Evolutionary conservation across 2,797 vertebrate genomes (phyloP), one percentile per base, ranked within the genome.

Genomic region (Leuciscus waleckii): DNA sequence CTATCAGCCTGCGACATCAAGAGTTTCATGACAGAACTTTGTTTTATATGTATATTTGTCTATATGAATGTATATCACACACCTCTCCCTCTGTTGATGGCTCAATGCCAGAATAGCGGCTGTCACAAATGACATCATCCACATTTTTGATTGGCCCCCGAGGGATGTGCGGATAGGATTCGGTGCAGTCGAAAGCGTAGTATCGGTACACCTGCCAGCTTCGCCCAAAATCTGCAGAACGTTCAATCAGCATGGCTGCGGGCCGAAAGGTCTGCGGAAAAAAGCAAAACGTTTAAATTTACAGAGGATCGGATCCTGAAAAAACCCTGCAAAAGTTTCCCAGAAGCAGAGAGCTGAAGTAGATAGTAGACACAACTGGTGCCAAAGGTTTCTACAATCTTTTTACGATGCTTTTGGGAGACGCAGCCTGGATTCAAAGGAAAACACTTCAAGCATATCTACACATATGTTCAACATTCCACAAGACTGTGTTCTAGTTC

Each of bases 51-150:
- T 14, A 13, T 65, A 29, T 51, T 5, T 74, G 43, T 84, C 21
- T 65, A 10, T 75, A n/a, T 43, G 65, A 58, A 69, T 79, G 68
- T 49, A 26, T 56, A 26, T 54, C 14, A 74, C 86, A 85, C 51
- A 98, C 98, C 96, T 99, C 98, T 95, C 98, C 98, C 89, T 99
- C 97, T 0, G 96, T 96, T 76, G 98, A 99, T 26, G 98, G 98
- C 65, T 99, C 98, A 17, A 98, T 97, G 88, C 98, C 97, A 0
- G 98, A 99, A 89, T 99, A 99, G 23, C 94, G 96, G 0, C 96
- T 96, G 91, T 99, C 98, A 75, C 98, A 99, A 89, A 99, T 96
- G 16, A 98, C 94, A 77, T 99, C 97, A 78, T 99, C 97, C 16
- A 99, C 98, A 92, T 94, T 97, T 90, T 92, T 95, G 94, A 98